Conservation (phyloP, 2,888 invertebrate genomes). For the Epiperipatus broadwayi region DNA sequence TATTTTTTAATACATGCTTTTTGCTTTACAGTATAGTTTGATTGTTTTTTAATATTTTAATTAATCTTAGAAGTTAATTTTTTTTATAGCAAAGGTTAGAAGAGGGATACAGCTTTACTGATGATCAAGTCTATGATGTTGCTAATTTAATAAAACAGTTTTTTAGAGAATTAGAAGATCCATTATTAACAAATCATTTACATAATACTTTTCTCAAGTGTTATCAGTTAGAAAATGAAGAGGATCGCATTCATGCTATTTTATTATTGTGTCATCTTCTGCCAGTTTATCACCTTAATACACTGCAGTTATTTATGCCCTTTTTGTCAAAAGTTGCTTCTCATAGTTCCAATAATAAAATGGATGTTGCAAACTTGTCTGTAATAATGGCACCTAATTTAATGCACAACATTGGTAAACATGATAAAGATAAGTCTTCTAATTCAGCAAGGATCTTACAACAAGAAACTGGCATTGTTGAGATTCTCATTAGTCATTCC, state of each 20-base stretch:
- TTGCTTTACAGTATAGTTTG: too few relatives aligned
- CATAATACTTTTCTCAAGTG: slow-evolving; percentile 53
- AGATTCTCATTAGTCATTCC: slow-evolving; percentile 58
- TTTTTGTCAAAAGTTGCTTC: slow-evolving; percentile 49
- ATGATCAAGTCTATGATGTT: slow-evolving; percentile 58
- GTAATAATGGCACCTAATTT: slow-evolving; percentile 67
- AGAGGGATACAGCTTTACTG: too few relatives aligned
- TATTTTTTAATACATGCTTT: too few relatives aligned
- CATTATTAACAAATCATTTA: slow-evolving; percentile 48
- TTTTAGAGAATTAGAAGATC: slow-evolving; percentile 62
- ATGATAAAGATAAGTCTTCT: slow-evolving; percentile 24
- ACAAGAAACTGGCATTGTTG: slow-evolving; percentile 27
- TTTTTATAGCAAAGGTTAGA: too few relatives aligned
- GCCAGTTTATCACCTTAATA: slow-evolving; percentile 54
- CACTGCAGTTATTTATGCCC: slow-evolving; percentile 58
- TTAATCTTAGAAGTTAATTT: too few relatives aligned
- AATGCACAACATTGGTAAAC: slow-evolving; percentile 48
- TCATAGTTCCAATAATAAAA: slow-evolving; percentile 51
- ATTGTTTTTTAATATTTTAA: too few relatives aligned
- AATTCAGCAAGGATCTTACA: slow-evolving; percentile 24
- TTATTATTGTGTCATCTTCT: slow-evolving; percentile 47
- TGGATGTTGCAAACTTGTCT: slow-evolving; percentile 63
- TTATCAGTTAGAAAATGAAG: slow-evolving; percentile 29
- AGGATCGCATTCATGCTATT: slow-evolving; percentile 42
- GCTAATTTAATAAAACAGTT: slow-evolving; percentile 68